Evolutionary conservation across 2,113 vertebrate species (phyloP).

Genomic region (Entelurus aequoreus): DNA sequence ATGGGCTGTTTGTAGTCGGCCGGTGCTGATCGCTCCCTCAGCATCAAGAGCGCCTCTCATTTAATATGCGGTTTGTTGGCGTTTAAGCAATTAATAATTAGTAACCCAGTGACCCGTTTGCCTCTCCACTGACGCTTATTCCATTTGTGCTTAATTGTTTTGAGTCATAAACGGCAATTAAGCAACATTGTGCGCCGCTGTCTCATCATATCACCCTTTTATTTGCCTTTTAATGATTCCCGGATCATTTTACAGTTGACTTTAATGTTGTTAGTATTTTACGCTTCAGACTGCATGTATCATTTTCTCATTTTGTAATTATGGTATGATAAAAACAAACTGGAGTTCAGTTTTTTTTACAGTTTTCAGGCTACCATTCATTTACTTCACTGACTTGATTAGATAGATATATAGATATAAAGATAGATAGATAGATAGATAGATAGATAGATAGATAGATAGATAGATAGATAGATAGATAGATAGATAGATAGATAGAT

Average conservation of each 20-base stretch:
- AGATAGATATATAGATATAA: no score
- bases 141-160: slow-evolving; percentile 62
- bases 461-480: no score
- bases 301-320: slow-evolving; percentile 17
- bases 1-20: slow-evolving; percentile 52
- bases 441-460: no score
- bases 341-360: neutral
- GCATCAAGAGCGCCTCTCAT: slow-evolving; percentile 58
- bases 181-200: slow-evolving; percentile 41
- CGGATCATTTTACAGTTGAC: slow-evolving; percentile 26
- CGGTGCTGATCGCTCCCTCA: slow-evolving; percentile 21
- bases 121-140: slow-evolving; percentile 59
- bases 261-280: neutral
- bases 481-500: no score
- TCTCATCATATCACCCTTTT: slow-evolving; percentile 35
- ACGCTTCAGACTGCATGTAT: neutral
- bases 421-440: no score
- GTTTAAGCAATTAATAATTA: slow-evolving; percentile 71
- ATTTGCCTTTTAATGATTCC: slow-evolving; percentile 35
- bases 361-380: neutral
- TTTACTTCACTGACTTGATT: no score
- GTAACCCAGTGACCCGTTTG: slow-evolving; percentile 66
- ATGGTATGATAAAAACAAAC: neutral
- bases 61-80: slow-evolving; percentile 64
- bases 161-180: slow-evolving; percentile 65